phyloP scores from a whole-genome alignment of 2,113 vertebrate genomes.

The Leucosticte australis region DNA sequence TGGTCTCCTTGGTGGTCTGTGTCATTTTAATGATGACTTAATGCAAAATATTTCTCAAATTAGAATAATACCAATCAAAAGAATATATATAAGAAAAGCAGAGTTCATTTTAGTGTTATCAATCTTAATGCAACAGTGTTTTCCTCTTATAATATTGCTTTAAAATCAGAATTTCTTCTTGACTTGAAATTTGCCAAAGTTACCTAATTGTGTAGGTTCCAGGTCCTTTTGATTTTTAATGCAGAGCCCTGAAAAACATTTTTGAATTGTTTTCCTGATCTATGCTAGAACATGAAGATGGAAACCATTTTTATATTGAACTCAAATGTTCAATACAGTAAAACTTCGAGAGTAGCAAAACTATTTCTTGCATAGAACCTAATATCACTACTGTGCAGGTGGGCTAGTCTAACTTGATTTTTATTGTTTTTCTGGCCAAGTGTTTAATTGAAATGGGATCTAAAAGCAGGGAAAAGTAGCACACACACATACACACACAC shows the following conservation, averaged over 20 bases:
- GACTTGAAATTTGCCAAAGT: not conserved
- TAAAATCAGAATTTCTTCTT: not conserved
- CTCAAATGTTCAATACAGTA: not conserved
- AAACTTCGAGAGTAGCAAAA: not conserved
- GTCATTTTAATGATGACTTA: not conserved
- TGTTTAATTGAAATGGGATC: not conserved
- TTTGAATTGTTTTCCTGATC: not conserved
- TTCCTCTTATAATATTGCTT: not conserved
- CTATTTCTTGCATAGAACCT: not conserved
- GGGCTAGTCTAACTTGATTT: not conserved
- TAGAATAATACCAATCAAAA: conserved; percentile 19
- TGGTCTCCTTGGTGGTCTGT: not conserved
- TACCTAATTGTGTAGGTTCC: not conserved
- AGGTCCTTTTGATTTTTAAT: not conserved
- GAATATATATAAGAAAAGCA: not conserved
- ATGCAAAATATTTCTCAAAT: not conserved
- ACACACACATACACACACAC: rapidly evolving
- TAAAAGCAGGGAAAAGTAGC: not conserved
- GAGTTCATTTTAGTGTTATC: not conserved
- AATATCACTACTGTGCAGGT: not conserved
- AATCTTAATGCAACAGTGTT: not conserved
- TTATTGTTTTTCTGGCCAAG: not conserved
- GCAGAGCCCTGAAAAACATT: not conserved
- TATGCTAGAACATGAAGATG: not conserved
- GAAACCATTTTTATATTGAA: not conserved